A percentile compares a stretch with the other conserved stretches of the same genome.
phyloP scores from a whole-genome alignment of 2,888 invertebrate species.

The Prenolepis imparis region DNA sequence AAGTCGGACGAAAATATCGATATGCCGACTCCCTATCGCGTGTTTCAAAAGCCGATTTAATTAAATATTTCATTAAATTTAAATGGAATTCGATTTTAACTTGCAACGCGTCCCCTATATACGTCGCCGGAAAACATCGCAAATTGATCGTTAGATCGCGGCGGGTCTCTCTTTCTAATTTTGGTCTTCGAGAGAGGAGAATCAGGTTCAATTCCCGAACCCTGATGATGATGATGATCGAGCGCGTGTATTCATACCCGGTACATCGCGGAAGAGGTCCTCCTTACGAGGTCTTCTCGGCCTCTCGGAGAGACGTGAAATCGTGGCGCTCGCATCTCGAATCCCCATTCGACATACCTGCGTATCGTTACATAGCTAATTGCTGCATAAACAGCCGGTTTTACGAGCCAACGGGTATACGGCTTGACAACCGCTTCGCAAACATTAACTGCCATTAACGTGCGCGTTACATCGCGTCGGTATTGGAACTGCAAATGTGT shows the following conservation, averaged over 20 bases:
- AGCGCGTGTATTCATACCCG: neutral
- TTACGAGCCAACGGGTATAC: constrained; percentile 81
- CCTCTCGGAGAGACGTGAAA: constrained; percentile 48
- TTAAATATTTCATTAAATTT: constrained; percentile 55
- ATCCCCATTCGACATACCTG: constrained; percentile 70
- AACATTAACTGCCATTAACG: constrained; percentile 84
- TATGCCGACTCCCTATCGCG: constrained; percentile 61
- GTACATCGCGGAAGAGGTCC: neutral
- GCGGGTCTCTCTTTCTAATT: neutral
- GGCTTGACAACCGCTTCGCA: constrained; percentile 81
- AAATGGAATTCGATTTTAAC: constrained; percentile 38
- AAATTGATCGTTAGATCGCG: neutral
- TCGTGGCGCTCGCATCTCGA: constrained; percentile 58
- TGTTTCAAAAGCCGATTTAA: constrained; percentile 61
- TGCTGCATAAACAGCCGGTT: constrained; percentile 83
- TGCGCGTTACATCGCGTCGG: constrained; percentile 68
- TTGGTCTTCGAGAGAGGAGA: neutral
- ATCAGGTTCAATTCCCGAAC: neutral
- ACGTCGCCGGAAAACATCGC: neutral
- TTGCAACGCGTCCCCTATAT: neutral
- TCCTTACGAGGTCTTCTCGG: neutral
- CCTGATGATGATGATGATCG: neutral
- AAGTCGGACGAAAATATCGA: constrained; percentile 69
- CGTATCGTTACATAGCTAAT: constrained; percentile 82
- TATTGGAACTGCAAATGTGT: constrained; percentile 53